Evolutionary conservation across 2,113 vertebrate species (phyloP).

Genomic region (Tetraodon nigroviridis): DNA sequence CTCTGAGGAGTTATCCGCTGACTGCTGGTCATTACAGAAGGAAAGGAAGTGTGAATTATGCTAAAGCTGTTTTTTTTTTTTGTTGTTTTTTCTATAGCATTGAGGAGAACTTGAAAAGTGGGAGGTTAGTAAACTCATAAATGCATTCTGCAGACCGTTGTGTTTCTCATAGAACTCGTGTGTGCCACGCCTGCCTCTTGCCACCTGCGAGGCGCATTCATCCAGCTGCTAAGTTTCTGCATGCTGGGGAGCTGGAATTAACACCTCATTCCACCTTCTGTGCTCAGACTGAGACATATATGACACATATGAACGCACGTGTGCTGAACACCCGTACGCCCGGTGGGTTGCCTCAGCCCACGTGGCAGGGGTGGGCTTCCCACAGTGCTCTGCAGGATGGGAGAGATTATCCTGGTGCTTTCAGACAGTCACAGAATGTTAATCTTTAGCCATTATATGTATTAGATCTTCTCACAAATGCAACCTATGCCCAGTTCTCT

Average conservation of each 20-base stretch:
- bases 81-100: constrained; percentile 2
- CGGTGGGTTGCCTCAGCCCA: constrained; percentile 50
- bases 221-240: constrained; percentile 37
- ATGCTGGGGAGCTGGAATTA: constrained; percentile 34
- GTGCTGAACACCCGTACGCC: constrained; percentile 30
- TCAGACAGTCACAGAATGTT: constrained; percentile 70
- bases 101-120: neutral
- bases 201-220: constrained; percentile 37
- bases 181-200: constrained; percentile 13
- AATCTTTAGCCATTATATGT: constrained; percentile 61
- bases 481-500: constrained; percentile 29
- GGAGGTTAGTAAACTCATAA: too few relatives aligned
- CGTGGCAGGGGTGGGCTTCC: constrained; percentile 48
- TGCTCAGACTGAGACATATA: constrained; percentile 36
- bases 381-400: constrained; percentile 52
- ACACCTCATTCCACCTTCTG: constrained; percentile 51
- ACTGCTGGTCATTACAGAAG: constrained; percentile 19
- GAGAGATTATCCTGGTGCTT: constrained; percentile 61
- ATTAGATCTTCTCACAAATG: constrained; percentile 44
- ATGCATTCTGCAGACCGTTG: too few relatives aligned
- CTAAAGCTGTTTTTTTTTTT: constrained; percentile 1
- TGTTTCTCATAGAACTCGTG: neutral
- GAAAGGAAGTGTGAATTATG: constrained; percentile 21
- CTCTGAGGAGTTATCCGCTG: constrained; percentile 44
- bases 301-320: constrained; percentile 14